A percentile compares a stretch with the other conserved stretches of the same genome.
These are phyloP conservation scores for Alces alces DNA, from an alignment of 2,113 vertebrate species.

Conservation along the genomic window DNA sequence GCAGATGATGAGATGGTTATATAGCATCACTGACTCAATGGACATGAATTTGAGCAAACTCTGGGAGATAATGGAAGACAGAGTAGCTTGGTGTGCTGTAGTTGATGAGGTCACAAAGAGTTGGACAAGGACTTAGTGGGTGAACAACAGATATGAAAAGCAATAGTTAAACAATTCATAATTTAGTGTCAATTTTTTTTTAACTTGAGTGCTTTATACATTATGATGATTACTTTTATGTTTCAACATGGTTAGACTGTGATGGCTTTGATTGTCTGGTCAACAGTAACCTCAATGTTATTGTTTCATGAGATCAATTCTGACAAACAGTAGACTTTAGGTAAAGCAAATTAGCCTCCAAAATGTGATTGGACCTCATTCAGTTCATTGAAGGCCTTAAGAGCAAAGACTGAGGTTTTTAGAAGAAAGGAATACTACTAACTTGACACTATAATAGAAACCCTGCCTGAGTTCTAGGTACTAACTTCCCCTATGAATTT, in stretches of 20 bases:
- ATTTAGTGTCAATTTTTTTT: background rate
- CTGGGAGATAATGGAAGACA: background rate
- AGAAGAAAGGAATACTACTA: background rate
- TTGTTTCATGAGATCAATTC: background rate
- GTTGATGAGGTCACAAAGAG: background rate
- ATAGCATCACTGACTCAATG: background rate
- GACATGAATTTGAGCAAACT: background rate
- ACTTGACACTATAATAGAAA: background rate
- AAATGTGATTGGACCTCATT: background rate
- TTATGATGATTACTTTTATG: background rate
- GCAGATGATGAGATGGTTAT: background rate
- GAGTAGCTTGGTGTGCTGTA: background rate
- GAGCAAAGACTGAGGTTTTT: background rate
- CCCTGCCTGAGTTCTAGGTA: background rate
- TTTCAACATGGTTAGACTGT: background rate
- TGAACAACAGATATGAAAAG: background rate
- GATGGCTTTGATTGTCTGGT: background rate
- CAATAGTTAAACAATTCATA: background rate
- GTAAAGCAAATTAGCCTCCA: background rate
- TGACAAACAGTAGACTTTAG: background rate
- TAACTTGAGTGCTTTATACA: background rate
- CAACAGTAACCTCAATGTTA: background rate
- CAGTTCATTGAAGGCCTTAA: background rate
- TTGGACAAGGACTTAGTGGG: background rate
- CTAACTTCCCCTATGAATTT: background rate